These are phyloP conservation scores for Tachysurus fulvidraco DNA, from an alignment of 2,113 vertebrate genomes.

Conservation along the genomic window DNA sequence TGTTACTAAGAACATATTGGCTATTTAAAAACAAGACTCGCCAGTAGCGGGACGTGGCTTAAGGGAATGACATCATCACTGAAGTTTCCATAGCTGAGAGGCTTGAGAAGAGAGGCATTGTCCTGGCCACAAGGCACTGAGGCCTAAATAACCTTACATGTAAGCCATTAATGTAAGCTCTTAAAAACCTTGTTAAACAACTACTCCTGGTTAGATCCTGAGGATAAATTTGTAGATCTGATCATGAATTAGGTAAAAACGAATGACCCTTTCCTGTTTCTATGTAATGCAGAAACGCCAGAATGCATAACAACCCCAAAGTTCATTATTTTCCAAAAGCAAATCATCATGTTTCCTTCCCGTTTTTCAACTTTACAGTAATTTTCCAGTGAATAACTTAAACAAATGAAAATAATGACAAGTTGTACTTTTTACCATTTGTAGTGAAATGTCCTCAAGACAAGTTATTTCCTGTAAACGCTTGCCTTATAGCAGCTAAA, in stretches of 20 bases:
- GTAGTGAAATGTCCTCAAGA: neutral
- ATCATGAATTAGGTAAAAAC: neutral
- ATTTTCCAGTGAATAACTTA: neutral
- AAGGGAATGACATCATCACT: conserved; percentile 65
- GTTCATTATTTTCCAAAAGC: neutral
- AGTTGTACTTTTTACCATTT: neutral
- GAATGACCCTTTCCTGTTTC: neutral
- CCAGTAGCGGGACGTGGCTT: conserved; percentile 61
- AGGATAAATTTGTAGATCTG: neutral
- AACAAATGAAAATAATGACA: neutral
- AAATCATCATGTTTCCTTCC: neutral
- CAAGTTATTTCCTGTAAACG: neutral
- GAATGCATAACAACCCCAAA: neutral
- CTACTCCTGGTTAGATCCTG: neutral
- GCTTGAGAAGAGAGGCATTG: conserved; percentile 69
- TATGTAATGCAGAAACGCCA: neutral
- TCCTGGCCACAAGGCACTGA: conserved; percentile 62
- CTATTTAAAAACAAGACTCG: conserved; percentile 66
- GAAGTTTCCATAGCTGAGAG: conserved; percentile 16
- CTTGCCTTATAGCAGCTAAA: neutral
- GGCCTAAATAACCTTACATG: conserved; percentile 45
- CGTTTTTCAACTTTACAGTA: neutral
- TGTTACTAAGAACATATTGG: conserved; percentile 62
- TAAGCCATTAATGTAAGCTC: conserved; percentile 49
- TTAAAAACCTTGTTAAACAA: neutral